These are phyloP conservation scores for Trichonephila clavata DNA, from an alignment of 1,140 invertebrate genomes.

Conservation along the genomic window DNA sequence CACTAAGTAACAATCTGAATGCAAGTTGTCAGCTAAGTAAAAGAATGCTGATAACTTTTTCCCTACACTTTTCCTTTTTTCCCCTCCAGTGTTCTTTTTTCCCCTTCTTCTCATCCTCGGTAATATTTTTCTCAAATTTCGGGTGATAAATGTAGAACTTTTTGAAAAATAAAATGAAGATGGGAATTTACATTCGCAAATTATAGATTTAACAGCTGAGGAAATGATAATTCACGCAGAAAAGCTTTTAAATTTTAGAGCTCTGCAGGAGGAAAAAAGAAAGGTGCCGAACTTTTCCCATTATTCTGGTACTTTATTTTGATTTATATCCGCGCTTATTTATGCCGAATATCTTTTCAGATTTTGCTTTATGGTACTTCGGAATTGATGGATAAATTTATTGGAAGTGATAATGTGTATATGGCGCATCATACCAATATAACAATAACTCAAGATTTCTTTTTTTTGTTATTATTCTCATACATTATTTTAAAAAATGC, in stretches of 20 bases:
- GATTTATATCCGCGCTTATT: background rate
- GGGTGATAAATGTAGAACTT: background rate
- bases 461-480: too few relatives aligned
- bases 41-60: background rate
- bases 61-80: background rate
- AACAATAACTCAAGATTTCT: background rate
- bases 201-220: background rate
- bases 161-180: background rate
- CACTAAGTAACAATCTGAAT: conserved; percentile 22
- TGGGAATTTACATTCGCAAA: background rate
- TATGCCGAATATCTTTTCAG: background rate
- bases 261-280: background rate
- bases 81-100: background rate
- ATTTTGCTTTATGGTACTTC: background rate
- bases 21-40: conserved; percentile 1
- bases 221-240: background rate
- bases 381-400: background rate
- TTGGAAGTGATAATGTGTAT: background rate
- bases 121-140: background rate
- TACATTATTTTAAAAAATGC: too few relatives aligned
- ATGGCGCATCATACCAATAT: background rate
- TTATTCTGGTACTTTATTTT: background rate
- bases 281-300: background rate
- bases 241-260: background rate
- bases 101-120: background rate